Evolutionary conservation across 2,888 invertebrate genomes (phyloP).

Genomic region (Ceriagrion tenellum): DNA sequence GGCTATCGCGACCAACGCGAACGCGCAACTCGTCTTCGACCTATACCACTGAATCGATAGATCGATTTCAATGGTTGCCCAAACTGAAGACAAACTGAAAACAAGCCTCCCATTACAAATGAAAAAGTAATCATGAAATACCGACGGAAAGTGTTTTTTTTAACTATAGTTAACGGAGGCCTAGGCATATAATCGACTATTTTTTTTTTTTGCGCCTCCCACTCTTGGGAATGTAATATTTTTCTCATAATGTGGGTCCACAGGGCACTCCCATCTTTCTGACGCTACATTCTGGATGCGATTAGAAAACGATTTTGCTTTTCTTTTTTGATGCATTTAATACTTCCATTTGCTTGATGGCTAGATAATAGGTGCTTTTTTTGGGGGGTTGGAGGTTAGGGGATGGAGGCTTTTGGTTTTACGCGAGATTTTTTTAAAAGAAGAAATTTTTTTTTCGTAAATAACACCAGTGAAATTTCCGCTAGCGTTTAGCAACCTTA

Average conservation of each 20-base stretch:
- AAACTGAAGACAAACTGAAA: neutral
- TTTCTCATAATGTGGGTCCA: neutral
- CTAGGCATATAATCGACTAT: neutral
- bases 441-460: neutral
- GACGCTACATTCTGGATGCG: neutral
- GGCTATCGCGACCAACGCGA: constrained; percentile 71
- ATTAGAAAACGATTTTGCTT: neutral
- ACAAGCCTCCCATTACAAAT: neutral
- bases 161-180: neutral
- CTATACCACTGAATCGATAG: constrained; percentile 44
- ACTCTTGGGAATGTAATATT: neutral
- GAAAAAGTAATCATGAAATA: neutral
- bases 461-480: no score
- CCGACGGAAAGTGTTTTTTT: neutral
- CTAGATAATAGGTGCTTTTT: neutral
- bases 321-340: neutral
- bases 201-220: neutral
- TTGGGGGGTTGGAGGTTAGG: neutral
- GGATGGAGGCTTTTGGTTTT: neutral
- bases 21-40: constrained; percentile 47
- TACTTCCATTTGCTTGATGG: neutral
- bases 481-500: neutral
- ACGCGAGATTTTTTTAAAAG: neutral
- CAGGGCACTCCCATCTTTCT: neutral
- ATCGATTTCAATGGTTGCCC: constrained; percentile 70